A percentile compares a stretch with the other conserved stretches of the same genome.
Conservation (phyloP, 2,888 invertebrate genomes). For the Diogma glabrata region DNA sequence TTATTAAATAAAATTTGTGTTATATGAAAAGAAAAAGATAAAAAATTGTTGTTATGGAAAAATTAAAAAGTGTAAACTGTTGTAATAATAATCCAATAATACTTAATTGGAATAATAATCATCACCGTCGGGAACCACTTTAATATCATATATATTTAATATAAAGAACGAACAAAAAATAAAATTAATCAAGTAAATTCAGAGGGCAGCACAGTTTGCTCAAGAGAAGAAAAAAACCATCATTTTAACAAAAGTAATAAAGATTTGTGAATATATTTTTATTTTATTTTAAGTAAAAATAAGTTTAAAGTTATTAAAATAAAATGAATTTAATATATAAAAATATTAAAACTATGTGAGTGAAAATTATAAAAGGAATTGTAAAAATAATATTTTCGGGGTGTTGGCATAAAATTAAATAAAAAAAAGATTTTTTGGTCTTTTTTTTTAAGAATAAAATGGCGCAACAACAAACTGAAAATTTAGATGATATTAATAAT, state of each 20-base stretch:
- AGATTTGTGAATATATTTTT: slow-evolving; percentile 1
- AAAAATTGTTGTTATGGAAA: slow-evolving; percentile 6
- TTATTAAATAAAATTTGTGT: too few species aligned
- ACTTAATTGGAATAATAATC: slow-evolving; percentile 7
- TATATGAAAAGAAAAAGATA: neutral
- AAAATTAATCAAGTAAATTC: too few species aligned
- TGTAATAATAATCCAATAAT: slow-evolving; percentile 8
- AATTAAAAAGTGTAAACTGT: slow-evolving; percentile 2
- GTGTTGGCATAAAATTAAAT: slow-evolving; percentile 9
- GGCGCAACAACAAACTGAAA: slow-evolving; percentile 26
- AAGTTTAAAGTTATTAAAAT: neutral
- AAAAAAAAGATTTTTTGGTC: too few species aligned
- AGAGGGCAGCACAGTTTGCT: slow-evolving; percentile 4
- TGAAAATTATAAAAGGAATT: neutral
- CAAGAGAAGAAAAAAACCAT: slow-evolving; percentile 2
- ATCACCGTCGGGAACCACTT: slow-evolving; percentile 8
- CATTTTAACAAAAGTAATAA: slow-evolving; percentile 4
- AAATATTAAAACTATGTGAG: slow-evolving; percentile 1
- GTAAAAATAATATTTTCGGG: slow-evolving; percentile 7
- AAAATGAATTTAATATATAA: slow-evolving; percentile 6
- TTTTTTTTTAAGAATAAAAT: slow-evolving; percentile 20
- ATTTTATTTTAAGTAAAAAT: neutral
- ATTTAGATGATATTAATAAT: slow-evolving; percentile 23
- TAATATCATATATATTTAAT: slow-evolving; percentile 1
- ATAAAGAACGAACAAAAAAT: too few species aligned